Percentiles rank a stretch among this genome's conserved stretches.
Conservation (phyloP, 2,888 invertebrate genomes). For the Oscheius sp. region DNA sequence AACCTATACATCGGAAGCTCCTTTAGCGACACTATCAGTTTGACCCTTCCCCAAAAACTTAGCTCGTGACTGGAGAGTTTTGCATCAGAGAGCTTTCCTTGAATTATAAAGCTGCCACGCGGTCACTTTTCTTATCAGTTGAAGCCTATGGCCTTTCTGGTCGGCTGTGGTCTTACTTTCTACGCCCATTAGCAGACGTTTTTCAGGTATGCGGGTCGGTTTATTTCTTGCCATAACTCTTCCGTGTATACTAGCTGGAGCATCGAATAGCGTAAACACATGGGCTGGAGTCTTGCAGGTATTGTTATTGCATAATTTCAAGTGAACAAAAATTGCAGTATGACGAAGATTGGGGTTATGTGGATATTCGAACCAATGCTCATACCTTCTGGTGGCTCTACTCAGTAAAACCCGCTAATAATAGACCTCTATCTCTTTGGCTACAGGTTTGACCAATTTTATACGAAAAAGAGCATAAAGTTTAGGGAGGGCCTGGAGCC, state of each 20-base stretch:
- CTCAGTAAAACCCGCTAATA: constrained; percentile 71
- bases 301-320: background rate
- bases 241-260: constrained; percentile 24
- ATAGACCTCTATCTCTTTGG: constrained; percentile 83
- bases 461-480: background rate
- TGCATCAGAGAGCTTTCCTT: background rate
- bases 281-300: constrained; percentile 46
- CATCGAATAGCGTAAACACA: constrained; percentile 51
- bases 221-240: background rate
- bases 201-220: constrained; percentile 16
- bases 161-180: background rate
- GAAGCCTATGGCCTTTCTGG: background rate
- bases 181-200: background rate
- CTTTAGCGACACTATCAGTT: background rate
- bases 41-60: no score
- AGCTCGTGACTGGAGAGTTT: constrained; percentile 1
- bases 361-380: constrained; percentile 46
- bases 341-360: constrained; percentile 55
- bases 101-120: constrained; percentile 1
- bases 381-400: constrained; percentile 78
- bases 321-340: constrained; percentile 24
- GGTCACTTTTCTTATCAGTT: constrained; percentile 24
- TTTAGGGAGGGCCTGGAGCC: constrained; percentile 85
- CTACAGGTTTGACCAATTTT: constrained; percentile 73
- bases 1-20: background rate